Conservation (phyloP, 2,888 invertebrate species). For the Anthoptus insignis region DNA sequence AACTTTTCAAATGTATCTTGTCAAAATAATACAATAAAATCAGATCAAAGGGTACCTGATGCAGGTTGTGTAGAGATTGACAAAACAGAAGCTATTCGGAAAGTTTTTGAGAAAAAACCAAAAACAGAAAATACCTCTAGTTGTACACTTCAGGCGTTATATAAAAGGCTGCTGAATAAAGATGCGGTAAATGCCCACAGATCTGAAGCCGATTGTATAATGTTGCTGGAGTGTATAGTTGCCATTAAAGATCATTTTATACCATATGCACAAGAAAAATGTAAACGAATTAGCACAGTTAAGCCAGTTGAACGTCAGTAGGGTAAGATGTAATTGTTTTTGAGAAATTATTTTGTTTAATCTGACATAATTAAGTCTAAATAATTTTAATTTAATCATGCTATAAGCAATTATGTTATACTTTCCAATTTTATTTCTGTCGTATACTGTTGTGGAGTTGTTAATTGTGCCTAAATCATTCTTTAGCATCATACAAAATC, state of each 20-base stretch:
- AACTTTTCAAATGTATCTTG: slow-evolving; percentile 54
- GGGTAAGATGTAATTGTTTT: neutral
- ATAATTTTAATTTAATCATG: no score
- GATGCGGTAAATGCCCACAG: slow-evolving; percentile 84
- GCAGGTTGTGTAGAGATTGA: neutral
- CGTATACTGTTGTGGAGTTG: no score
- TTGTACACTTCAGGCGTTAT: slow-evolving; percentile 85
- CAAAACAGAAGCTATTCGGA: neutral
- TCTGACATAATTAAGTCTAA: no score
- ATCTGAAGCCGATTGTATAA: slow-evolving; percentile 90
- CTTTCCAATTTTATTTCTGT: no score
- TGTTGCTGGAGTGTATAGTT: slow-evolving; percentile 88
- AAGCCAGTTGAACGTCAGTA: slow-evolving; percentile 53
- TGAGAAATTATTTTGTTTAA: neutral
- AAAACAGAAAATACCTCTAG: slow-evolving; percentile 52
- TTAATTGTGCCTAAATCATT: no score
- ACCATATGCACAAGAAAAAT: slow-evolving; percentile 76
- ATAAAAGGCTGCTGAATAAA: slow-evolving; percentile 81
- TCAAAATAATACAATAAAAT: neutral
- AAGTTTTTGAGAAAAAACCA: slow-evolving; percentile 22
- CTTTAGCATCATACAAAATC: no score
- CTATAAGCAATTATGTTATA: no score
- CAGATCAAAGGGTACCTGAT: neutral
- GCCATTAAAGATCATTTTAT: slow-evolving; percentile 86
- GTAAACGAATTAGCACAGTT: slow-evolving; percentile 60